phyloP scores from a whole-genome alignment of 1,140 invertebrate species.

The Aphaenogaster rudis region DNA sequence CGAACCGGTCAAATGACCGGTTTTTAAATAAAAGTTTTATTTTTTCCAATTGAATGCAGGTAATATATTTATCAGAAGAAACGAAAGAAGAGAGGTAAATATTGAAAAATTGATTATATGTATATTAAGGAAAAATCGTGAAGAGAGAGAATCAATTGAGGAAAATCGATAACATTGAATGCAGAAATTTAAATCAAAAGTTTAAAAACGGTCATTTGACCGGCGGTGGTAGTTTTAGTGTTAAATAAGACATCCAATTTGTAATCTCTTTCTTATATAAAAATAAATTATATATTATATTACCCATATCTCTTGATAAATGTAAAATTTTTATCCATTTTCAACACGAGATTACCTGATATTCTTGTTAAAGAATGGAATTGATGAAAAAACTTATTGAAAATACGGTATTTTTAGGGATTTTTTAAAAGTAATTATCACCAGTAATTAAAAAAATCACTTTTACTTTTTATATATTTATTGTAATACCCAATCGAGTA shows the following conservation, averaged over 20 bases:
- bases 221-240: too few relatives aligned
- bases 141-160: too few relatives aligned
- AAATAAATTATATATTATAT: slow-evolving; percentile 27
- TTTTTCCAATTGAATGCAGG: too few relatives aligned
- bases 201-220: too few relatives aligned
- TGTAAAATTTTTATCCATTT: slow-evolving; percentile 7
- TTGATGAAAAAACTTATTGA: neutral
- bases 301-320: neutral
- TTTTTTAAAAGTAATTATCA: slow-evolving; percentile 25
- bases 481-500: slow-evolving; percentile 63
- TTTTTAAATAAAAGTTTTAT: too few relatives aligned
- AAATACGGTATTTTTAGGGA: neutral
- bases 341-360: neutral
- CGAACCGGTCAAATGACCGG: too few relatives aligned
- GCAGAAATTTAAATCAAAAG: too few relatives aligned
- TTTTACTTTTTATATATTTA: slow-evolving; percentile 63
- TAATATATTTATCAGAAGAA: too few relatives aligned
- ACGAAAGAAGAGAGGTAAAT: too few relatives aligned
- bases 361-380: slow-evolving; percentile 2
- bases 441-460: slow-evolving; percentile 11
- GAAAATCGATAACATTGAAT: too few relatives aligned
- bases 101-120: too few relatives aligned
- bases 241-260: slow-evolving; percentile 41
- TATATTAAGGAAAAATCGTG: too few relatives aligned
- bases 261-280: slow-evolving; percentile 42